These are phyloP conservation scores for Spheniscus mendiculus DNA, from an alignment of 2,113 vertebrate genomes.

Conservation along the genomic window DNA sequence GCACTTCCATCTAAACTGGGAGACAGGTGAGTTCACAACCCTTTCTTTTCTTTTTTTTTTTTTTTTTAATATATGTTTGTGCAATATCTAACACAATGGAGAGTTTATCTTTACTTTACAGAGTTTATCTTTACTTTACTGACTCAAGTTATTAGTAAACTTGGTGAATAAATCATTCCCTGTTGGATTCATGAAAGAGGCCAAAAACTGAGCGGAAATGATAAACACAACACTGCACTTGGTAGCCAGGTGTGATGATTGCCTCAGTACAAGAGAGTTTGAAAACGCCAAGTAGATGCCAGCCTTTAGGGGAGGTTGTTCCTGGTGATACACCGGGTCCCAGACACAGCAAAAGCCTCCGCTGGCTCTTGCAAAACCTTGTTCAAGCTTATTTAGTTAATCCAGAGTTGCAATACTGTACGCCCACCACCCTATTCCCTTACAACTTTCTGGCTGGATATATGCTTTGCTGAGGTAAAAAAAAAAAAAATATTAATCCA, in stretches of 20 bases:
- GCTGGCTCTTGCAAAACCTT: not conserved
- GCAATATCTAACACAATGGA: not conserved
- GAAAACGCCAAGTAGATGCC: not conserved
- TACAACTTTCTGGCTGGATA: not conserved
- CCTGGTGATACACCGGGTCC: rapidly evolving
- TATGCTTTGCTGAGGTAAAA: not conserved
- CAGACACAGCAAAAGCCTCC: not conserved
- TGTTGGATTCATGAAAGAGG: not conserved
- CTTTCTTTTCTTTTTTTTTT: too few relatives aligned
- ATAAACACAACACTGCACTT: not conserved
- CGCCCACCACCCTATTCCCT: not conserved
- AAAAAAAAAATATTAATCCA: not conserved
- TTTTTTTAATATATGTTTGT: not conserved
- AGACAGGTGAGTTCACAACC: not conserved
- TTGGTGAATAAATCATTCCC: not conserved
- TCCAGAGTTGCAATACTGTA: not conserved
- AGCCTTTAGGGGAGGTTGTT: not conserved
- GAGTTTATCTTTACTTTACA: not conserved
- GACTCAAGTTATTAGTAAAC: not conserved
- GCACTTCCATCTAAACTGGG: not conserved
- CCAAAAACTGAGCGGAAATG: not conserved
- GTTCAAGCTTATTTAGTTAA: rapidly evolving
- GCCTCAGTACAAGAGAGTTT: not conserved
- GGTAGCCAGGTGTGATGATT: not conserved
- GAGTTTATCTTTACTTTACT: not conserved